These are phyloP conservation scores for Puffinus mauretanicus DNA, from an alignment of 2,113 vertebrate genomes.

Conservation along the genomic window DNA sequence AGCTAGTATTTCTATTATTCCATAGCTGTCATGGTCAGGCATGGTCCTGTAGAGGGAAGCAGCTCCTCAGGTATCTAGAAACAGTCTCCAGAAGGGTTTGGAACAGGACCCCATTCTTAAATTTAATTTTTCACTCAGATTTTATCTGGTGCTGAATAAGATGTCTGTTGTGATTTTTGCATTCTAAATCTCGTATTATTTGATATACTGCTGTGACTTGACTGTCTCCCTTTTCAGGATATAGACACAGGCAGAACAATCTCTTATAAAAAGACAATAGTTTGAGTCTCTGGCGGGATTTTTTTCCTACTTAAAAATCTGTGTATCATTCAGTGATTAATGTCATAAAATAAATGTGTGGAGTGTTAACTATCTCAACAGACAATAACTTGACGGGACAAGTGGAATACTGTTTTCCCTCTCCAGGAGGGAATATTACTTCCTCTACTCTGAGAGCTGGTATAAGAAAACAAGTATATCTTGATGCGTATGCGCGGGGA, in stretches of 20 bases:
- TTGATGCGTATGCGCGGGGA: not conserved
- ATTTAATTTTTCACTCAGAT: not conserved
- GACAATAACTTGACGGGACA: not conserved
- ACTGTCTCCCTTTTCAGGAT: not conserved
- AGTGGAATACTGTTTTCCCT: not conserved
- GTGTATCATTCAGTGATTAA: not conserved
- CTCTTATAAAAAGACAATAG: not conserved
- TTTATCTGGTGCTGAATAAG: not conserved
- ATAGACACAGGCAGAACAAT: not conserved
- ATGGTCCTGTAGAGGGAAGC: conserved; percentile 53
- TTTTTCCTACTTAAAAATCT: not conserved
- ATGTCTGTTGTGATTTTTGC: not conserved
- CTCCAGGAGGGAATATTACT: not conserved
- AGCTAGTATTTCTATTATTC: not conserved
- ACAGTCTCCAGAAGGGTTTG: not conserved
- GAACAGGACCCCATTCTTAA: not conserved
- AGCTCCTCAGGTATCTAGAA: conserved; percentile 37
- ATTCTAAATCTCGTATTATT: not conserved
- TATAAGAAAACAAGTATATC: not conserved
- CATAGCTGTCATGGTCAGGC: not conserved
- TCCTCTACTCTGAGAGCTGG: not conserved
- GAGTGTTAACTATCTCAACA: not conserved
- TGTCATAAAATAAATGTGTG: not conserved
- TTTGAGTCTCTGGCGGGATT: not conserved
- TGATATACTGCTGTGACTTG: not conserved